A percentile compares a stretch with the other conserved stretches of the same genome.
Evolutionary conservation across 2,797 vertebrate species (phyloP).

Genomic region (Carcharodon carcharias): DNA sequence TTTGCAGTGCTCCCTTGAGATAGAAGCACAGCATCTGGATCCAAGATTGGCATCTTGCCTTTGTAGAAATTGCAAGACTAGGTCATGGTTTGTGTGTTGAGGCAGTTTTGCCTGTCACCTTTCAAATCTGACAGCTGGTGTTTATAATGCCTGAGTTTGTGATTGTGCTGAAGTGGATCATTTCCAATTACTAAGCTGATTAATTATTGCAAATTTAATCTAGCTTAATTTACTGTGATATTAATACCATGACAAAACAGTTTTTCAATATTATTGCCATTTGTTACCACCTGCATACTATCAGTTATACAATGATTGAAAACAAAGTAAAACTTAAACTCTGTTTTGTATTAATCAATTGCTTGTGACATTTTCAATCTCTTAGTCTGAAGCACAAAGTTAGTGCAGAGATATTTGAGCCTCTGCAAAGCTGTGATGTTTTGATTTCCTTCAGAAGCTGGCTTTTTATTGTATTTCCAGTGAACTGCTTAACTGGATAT

Average conservation of each 20-base stretch:
- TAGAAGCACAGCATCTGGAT: neutral
- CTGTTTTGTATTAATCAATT: neutral
- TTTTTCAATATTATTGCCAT: neutral
- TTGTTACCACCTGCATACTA: neutral
- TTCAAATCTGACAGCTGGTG: neutral
- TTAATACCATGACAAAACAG: neutral
- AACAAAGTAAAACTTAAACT: neutral
- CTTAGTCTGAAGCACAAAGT: neutral
- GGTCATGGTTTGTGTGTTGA: neutral
- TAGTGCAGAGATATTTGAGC: neutral
- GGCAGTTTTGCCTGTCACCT: neutral
- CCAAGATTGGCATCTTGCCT: slow-evolving; percentile 3
- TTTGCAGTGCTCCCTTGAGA: neutral
- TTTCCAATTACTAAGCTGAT: neutral
- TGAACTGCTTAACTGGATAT: neutral
- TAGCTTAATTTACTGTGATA: neutral
- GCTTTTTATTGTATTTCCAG: neutral
- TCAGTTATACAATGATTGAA: neutral
- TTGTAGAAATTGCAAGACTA: neutral
- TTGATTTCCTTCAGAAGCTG: neutral
- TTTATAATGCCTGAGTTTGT: neutral
- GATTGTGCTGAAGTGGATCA: neutral
- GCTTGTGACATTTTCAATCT: neutral
- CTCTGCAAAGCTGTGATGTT: neutral
- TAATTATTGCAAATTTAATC: neutral